These are phyloP conservation scores for Melanerpes aurifrons DNA, from an alignment of 2,113 vertebrate species.

Conservation along the genomic window DNA sequence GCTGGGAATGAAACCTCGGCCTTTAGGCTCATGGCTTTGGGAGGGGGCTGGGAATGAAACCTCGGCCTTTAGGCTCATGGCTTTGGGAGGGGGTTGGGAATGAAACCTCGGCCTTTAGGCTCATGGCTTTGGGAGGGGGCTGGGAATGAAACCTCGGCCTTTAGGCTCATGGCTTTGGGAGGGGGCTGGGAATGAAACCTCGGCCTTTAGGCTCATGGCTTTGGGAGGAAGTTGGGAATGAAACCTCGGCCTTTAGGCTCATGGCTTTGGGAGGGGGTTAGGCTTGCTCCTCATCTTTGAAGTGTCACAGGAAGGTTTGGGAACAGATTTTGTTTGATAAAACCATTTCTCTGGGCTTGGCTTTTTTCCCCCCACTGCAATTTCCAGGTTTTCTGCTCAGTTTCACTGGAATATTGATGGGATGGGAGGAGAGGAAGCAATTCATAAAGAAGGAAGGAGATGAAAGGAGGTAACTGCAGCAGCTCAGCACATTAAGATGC, in stretches of 20 bases:
- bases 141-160: too few species aligned
- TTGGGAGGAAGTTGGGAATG: too few species aligned
- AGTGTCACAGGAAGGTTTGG: background rate
- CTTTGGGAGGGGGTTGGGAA: too few species aligned
- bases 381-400: background rate
- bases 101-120: too few species aligned
- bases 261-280: background rate
- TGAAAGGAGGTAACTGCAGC: background rate
- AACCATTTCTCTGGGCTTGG: background rate
- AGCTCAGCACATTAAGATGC: background rate
- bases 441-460: background rate
- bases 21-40: too few species aligned
- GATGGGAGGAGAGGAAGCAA: background rate
- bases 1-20: background rate
- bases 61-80: too few species aligned
- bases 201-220: too few species aligned
- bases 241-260: background rate
- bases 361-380: background rate
- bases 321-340: background rate
- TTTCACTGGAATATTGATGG: background rate
- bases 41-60: too few species aligned
- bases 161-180: too few species aligned
- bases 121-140: too few species aligned
- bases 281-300: background rate
- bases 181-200: too few species aligned